Conservation (phyloP, 2,113 vertebrate species). For the Hippolais icterina region DNA sequence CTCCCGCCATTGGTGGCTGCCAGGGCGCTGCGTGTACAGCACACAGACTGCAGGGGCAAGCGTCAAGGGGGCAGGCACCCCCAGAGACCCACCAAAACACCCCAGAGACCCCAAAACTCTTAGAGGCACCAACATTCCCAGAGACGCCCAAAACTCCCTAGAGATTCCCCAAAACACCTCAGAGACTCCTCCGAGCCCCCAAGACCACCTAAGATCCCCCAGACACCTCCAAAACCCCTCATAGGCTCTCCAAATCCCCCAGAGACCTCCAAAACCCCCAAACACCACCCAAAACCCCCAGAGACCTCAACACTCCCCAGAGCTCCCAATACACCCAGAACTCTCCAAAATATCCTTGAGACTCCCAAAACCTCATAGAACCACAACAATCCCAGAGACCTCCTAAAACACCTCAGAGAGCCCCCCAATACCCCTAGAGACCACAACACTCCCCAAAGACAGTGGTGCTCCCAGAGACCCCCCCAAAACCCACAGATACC, state of each 20-base stretch:
- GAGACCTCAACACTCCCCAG: background rate
- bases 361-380: background rate
- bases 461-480: background rate
- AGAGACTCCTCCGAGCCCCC: background rate
- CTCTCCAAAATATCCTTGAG: background rate
- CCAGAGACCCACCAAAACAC: background rate
- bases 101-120: background rate
- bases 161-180: background rate
- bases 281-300: background rate
- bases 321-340: background rate
- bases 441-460: background rate
- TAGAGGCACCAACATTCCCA: background rate
- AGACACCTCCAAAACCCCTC: background rate
- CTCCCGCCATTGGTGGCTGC: conserved; percentile 93
- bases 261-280: background rate
- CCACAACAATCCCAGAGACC: background rate
- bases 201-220: background rate
- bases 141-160: background rate
- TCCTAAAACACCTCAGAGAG: background rate
- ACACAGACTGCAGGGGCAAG: conserved; percentile 82
- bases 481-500: background rate
- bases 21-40: conserved; percentile 89
- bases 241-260: background rate
- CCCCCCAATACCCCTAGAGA: background rate
- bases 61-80: no score